Percentiles rank a stretch among this genome's conserved stretches.
These are phyloP conservation scores for Lasioglossum morio DNA, from an alignment of 2,888 invertebrate species.

Conservation along the genomic window DNA sequence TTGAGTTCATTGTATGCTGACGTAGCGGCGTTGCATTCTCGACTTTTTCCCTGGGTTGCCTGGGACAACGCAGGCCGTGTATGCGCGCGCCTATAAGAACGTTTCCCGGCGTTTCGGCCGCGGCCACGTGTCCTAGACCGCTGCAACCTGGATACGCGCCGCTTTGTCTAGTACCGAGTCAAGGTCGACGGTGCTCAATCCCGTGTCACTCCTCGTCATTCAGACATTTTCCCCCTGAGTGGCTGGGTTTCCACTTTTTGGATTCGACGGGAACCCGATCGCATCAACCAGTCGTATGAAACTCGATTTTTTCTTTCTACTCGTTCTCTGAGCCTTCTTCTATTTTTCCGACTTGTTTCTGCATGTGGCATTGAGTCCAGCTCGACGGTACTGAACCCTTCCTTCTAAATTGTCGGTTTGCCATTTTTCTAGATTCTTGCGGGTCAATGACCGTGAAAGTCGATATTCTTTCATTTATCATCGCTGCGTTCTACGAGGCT, in stretches of 20 bases:
- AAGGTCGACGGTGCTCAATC: constrained; percentile 4
- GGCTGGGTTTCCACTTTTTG: background rate
- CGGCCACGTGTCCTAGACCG: constrained; percentile 40
- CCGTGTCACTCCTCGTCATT: background rate
- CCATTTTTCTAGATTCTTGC: background rate
- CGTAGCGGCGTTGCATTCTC: constrained; percentile 39
- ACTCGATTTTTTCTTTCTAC: background rate
- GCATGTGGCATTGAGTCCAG: too few relatives aligned
- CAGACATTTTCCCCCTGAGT: background rate
- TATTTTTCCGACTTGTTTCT: too few relatives aligned
- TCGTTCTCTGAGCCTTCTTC: too few relatives aligned
- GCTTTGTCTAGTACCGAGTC: constrained; percentile 6
- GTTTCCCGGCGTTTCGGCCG: background rate
- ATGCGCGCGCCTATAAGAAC: background rate
- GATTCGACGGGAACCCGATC: background rate
- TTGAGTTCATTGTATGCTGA: constrained; percentile 73
- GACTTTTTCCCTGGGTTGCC: constrained; percentile 60
- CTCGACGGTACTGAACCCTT: too few relatives aligned
- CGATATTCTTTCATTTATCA: background rate
- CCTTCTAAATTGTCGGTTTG: too few relatives aligned
- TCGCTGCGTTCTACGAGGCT: background rate
- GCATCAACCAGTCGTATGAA: background rate
- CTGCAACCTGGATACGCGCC: constrained; percentile 22
- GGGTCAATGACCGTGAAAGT: background rate
- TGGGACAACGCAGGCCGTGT: constrained; percentile 45